Evolutionary conservation across 2,888 invertebrate genomes (phyloP).

Genomic region (Acleris holmiana): DNA sequence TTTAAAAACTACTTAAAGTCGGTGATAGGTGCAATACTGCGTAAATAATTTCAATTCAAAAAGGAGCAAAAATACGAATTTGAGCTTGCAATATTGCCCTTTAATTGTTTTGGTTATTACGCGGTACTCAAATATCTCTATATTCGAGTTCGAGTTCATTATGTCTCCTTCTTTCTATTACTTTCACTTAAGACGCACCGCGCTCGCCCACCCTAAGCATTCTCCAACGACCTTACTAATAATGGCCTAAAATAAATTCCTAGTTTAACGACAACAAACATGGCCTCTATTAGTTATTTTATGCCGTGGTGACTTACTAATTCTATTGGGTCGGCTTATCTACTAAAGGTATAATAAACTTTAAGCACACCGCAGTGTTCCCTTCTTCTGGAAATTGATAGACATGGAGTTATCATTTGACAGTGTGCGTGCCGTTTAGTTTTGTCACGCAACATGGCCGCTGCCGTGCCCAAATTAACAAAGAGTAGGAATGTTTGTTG

Average conservation of each 20-base stretch:
- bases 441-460: slow-evolving; percentile 72
- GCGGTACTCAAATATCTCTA: too few species aligned
- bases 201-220: slow-evolving; percentile 5
- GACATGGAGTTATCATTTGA: slow-evolving; percentile 83
- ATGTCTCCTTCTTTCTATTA: background rate
- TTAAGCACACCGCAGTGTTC: slow-evolving; percentile 55
- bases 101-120: too few species aligned
- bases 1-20: too few species aligned
- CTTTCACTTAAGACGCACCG: background rate
- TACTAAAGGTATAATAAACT: slow-evolving; percentile 64
- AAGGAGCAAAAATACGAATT: background rate
- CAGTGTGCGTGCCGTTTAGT: slow-evolving; percentile 74
- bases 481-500: slow-evolving; percentile 51
- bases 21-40: too few species aligned
- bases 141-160: too few species aligned
- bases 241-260: slow-evolving; percentile 36
- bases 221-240: slow-evolving; percentile 29
- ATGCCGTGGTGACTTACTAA: slow-evolving; percentile 55
- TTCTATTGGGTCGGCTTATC: slow-evolving; percentile 68
- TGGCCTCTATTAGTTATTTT: slow-evolving; percentile 55
- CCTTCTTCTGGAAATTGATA: slow-evolving; percentile 80
- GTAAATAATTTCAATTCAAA: background rate
- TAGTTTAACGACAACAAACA: slow-evolving; percentile 39
- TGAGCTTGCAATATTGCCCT: too few species aligned
- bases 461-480: slow-evolving; percentile 64